Conservation (phyloP, 2,888 invertebrate genomes). For the Lydus trimaculatus region DNA sequence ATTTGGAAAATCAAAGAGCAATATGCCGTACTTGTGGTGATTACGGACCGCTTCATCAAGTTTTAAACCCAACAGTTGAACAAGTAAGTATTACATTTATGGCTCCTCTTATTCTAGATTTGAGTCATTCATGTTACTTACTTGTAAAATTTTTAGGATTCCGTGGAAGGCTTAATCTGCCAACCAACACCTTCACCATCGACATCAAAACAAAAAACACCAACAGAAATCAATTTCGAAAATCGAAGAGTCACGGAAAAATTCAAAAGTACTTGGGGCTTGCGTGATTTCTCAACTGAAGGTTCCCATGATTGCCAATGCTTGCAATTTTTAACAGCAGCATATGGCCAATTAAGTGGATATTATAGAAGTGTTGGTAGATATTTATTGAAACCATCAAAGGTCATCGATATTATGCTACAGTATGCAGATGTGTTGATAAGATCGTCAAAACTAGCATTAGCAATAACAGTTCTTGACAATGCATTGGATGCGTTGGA, state of each 20-base stretch:
- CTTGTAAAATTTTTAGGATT: too few species aligned
- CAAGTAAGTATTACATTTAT: too few species aligned
- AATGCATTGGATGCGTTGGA: constrained; percentile 58
- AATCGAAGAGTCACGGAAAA: too few species aligned
- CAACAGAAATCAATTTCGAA: too few species aligned
- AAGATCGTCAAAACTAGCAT: constrained; percentile 64
- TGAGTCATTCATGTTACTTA: too few species aligned
- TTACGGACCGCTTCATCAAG: constrained; percentile 65
- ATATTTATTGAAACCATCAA: constrained; percentile 39
- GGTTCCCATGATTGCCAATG: constrained; percentile 68
- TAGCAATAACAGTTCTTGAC: constrained; percentile 64
- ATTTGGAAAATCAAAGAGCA: constrained; percentile 66
- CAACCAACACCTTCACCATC: too few species aligned
- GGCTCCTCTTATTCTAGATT: too few species aligned
- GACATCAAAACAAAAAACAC: too few species aligned
- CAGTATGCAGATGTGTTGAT: constrained; percentile 68
- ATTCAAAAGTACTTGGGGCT: constrained; percentile 13
- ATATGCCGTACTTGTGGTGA: constrained; percentile 68
- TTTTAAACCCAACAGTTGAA: too few species aligned
- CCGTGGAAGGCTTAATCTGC: too few species aligned
- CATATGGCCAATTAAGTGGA: constrained; percentile 67
- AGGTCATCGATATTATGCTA: constrained; percentile 64
- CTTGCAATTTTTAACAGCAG: constrained; percentile 63
- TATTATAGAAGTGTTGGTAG: constrained; percentile 70
- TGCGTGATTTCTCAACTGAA: constrained; percentile 60